Evolutionary conservation across 2,797 vertebrate genomes (phyloP).

Genomic region (Spheniscus humboldti): DNA sequence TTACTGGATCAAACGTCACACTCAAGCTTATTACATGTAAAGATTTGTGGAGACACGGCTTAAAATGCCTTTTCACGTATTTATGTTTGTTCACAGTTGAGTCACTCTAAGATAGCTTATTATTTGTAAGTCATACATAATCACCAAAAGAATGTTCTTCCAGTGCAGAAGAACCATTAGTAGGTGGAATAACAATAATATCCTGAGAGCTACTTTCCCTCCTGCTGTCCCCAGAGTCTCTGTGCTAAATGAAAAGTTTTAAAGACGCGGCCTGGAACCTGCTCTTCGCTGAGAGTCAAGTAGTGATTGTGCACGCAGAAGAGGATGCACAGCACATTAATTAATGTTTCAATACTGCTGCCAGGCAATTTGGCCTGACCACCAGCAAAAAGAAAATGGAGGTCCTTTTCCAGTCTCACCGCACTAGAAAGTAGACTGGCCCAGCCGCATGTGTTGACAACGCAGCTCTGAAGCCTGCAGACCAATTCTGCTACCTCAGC

Average conservation of each 20-base stretch:
- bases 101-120: not conserved
- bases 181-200: not conserved
- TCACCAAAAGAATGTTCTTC: not conserved
- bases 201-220: not conserved
- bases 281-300: rapidly evolving
- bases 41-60: not conserved
- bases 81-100: not conserved
- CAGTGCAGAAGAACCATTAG: not conserved
- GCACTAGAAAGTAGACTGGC: not conserved
- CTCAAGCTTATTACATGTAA: not conserved
- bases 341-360: not conserved
- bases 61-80: slow-evolving; percentile 17
- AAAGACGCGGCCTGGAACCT: not conserved
- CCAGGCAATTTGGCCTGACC: not conserved
- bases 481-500: not conserved
- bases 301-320: not conserved
- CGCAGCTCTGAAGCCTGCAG: not conserved
- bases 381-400: not conserved
- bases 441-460: rapidly evolving
- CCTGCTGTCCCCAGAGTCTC: not conserved
- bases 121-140: not conserved
- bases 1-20: not conserved
- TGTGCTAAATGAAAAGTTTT: not conserved
- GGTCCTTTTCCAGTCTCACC: not conserved
- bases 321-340: not conserved